Evolutionary conservation across 30 jellyfish, hydroid and myxozoan genomes (phyloP).

Genomic region (Phacellophora camtschatica): DNA sequence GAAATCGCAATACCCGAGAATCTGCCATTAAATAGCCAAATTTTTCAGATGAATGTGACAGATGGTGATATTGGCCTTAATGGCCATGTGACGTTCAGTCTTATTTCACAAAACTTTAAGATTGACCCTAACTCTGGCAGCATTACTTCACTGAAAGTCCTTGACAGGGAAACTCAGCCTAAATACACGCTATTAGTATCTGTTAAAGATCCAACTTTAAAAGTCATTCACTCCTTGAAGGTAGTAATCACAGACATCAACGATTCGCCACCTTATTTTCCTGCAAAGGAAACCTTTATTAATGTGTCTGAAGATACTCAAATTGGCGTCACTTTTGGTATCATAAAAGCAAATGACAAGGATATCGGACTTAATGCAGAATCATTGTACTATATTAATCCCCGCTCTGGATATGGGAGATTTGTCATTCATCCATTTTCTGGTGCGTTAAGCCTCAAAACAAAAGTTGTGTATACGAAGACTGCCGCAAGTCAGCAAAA

Average conservation of each 20-base stretch:
- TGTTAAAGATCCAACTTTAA: conserved; percentile 37
- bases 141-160: conserved; percentile 4
- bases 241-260: conserved; percentile 50
- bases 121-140: conserved; percentile 41
- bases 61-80: conserved; percentile 76
- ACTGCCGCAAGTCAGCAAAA: not conserved
- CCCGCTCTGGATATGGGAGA: conserved; percentile 34
- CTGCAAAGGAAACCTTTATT: not conserved
- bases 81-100: conserved; percentile 30
- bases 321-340: conserved; percentile 13
- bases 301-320: conserved; percentile 55
- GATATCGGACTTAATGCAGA: conserved; percentile 34
- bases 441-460: conserved; percentile 45
- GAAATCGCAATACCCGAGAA: conserved; percentile 27
- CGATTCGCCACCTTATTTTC: conserved; percentile 71
- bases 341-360: conserved; percentile 20
- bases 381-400: conserved; percentile 41
- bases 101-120: conserved; percentile 11
- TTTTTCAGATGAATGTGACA: conserved; percentile 53
- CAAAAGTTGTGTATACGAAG: conserved; percentile 7
- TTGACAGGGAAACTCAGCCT: conserved; percentile 36
- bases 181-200: conserved; percentile 17
- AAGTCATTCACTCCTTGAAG: conserved; percentile 1
- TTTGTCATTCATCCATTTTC: conserved; percentile 20
- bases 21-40: conserved; percentile 22